Conservation (phyloP, 2,888 invertebrate species). For the Agonopterix arenella region DNA sequence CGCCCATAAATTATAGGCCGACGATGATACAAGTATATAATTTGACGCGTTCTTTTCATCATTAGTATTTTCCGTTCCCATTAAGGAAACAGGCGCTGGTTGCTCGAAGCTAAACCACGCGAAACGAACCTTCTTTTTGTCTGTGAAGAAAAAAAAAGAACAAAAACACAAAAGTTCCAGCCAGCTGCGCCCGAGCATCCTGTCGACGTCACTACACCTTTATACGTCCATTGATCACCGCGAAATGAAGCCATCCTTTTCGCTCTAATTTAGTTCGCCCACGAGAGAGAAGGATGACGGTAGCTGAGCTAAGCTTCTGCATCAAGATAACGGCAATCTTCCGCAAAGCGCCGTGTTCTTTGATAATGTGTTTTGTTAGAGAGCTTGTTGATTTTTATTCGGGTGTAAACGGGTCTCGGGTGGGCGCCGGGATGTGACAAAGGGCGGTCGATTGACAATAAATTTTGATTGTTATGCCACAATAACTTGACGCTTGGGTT, state of each 20-base stretch:
- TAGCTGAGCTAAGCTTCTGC: slow-evolving; percentile 25
- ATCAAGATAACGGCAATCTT: slow-evolving; percentile 60
- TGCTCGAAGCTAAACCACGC: slow-evolving; percentile 49
- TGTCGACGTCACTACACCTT: slow-evolving; percentile 67
- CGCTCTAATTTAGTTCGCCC: slow-evolving; percentile 15
- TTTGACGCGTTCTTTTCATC: slow-evolving; percentile 41
- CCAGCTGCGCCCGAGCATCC: slow-evolving; percentile 74
- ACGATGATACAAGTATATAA: background rate
- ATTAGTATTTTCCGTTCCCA: slow-evolving; percentile 69
- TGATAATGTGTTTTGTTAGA: slow-evolving; percentile 51
- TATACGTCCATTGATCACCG: slow-evolving; percentile 58
- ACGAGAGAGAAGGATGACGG: slow-evolving; percentile 41
- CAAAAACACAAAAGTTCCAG: slow-evolving; percentile 63
- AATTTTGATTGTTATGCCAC: slow-evolving; percentile 57
- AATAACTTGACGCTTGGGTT: slow-evolving; percentile 31
- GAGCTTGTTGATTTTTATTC: slow-evolving; percentile 45
- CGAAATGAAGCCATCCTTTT: slow-evolving; percentile 41
- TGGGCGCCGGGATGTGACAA: slow-evolving; percentile 26
- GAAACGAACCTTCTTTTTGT: slow-evolving; percentile 67
- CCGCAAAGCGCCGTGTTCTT: slow-evolving; percentile 53
- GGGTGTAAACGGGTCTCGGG: slow-evolving; percentile 33
- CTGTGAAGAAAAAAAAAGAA: slow-evolving; percentile 16
- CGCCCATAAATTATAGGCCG: background rate
- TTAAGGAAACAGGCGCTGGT: slow-evolving; percentile 54
- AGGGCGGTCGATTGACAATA: slow-evolving; percentile 46